Evolutionary conservation across 1,140 invertebrate genomes (phyloP), one percentile per base, ranked within the genome.

Genomic region (Globodera ellingtonae): DNA sequence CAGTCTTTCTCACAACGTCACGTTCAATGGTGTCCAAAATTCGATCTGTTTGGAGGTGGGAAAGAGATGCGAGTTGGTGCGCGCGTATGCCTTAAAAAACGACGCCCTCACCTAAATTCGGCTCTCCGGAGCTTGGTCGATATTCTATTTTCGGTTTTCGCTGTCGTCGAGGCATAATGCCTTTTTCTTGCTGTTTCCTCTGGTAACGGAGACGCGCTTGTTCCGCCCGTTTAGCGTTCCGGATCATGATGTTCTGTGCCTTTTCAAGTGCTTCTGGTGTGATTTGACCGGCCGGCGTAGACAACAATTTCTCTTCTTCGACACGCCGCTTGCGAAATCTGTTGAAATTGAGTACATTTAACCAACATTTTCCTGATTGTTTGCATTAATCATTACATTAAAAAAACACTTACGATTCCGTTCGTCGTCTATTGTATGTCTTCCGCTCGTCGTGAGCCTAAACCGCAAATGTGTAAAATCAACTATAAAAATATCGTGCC

Each of bases 251-350:
- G 75, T 83, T 79, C 77, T 84, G 84, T 7, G 84, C 84, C 48
- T 76, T 62, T 46, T 83, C 84, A 6, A 84, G 78, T 46, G 84
- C 84, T 78, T 84, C 84, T 15, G 80, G 83, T 18, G 75, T 79
- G n/a, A 84, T 84, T 62, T 79, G 84, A 15, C 83, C 84, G n/a
- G 79, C 79, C 48, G 84, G 84, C 44, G 75, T 84, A 15, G 84
- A 79, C 15, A 84, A 59, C 35, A 84, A 69, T 67, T 72, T 56
- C 62, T 84, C 84, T 69, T 84, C 84, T 78, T 84, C 84, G 24
- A 84, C 46, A 35, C 84, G 84, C 8, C 84, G 72, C 65, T 77
- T 78, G 9, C 84, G 72, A 44, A 84, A 86, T 15, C 75, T 76
- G 44, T 46, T 21, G n/a, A 35, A 65, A 59, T 8, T n/a, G 13